Percentiles rank a stretch among this genome's conserved stretches.
phyloP scores from a whole-genome alignment of 2,797 vertebrate species.

The Anguilla anguilla region DNA sequence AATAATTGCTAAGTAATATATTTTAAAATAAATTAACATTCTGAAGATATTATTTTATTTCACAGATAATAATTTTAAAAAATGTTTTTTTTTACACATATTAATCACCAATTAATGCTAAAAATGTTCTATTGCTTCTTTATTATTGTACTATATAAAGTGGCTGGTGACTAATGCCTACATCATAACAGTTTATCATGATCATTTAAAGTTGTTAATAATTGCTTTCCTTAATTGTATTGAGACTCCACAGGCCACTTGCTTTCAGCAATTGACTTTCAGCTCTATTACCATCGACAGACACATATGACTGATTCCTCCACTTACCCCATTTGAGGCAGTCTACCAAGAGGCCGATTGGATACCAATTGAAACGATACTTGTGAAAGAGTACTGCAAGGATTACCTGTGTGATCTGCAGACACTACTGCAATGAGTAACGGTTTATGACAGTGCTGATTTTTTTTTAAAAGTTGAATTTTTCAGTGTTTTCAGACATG shows the following conservation, averaged over 20 bases:
- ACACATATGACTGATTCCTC: background rate
- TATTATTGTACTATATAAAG: background rate
- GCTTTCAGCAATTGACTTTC: background rate
- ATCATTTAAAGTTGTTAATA: slow-evolving; percentile 11
- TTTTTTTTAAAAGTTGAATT: background rate
- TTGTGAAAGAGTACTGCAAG: background rate
- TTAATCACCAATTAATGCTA: background rate
- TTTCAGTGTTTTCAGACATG: background rate
- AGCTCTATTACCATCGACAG: slow-evolving; percentile 9
- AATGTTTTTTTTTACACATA: background rate
- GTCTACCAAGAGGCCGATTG: slow-evolving; percentile 9
- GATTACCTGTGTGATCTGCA: background rate
- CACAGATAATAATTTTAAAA: background rate
- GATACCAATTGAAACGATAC: background rate
- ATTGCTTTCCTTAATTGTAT: slow-evolving; percentile 21
- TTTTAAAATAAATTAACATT: background rate
- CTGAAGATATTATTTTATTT: background rate
- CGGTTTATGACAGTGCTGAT: background rate
- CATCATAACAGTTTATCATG: slow-evolving; percentile 24
- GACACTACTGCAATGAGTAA: background rate
- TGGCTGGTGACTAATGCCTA: slow-evolving; percentile 9
- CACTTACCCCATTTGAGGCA: background rate
- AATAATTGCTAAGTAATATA: background rate
- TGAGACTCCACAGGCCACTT: slow-evolving; percentile 8
- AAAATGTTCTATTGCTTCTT: background rate